phyloP scores from a whole-genome alignment of 2,797 vertebrate genomes.

The Sphenopsis melanotis region DNA sequence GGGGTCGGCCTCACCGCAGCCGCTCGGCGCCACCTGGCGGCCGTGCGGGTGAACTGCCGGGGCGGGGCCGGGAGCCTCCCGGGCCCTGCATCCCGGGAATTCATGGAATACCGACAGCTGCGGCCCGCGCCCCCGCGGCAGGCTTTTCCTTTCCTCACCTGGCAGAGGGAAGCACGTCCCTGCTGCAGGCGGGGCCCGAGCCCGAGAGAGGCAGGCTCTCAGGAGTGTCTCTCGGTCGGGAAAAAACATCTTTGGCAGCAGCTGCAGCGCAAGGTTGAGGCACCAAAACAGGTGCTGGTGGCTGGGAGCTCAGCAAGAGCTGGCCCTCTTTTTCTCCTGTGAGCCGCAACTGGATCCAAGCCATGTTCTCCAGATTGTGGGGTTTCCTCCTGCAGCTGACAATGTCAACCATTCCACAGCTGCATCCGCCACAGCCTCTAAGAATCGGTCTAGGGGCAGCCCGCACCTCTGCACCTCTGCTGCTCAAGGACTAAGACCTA shows the following conservation, averaged over 20 bases:
- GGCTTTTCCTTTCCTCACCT: no score
- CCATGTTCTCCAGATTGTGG: background rate
- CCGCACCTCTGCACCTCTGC: rapidly evolving
- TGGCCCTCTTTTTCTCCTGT: rapidly evolving
- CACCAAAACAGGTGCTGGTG: no score
- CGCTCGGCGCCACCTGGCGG: background rate
- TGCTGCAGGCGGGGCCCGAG: background rate
- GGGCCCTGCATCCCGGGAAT: rapidly evolving
- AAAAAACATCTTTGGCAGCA: background rate
- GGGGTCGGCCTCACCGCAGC: background rate
- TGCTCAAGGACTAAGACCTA: background rate
- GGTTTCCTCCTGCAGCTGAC: background rate
- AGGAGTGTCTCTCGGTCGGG: no score
- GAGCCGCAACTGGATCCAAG: background rate
- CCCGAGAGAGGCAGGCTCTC: background rate
- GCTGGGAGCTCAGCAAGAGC: background rate
- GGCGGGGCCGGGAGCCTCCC: background rate
- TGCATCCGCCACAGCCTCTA: no score
- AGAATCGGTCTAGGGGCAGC: background rate
- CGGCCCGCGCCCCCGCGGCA: background rate
- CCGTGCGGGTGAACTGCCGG: background rate
- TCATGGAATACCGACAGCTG: rapidly evolving
- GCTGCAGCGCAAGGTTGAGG: rapidly evolving
- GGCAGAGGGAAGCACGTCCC: background rate
- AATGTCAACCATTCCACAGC: rapidly evolving